phyloP scores from a whole-genome alignment of 2,797 vertebrate species.

The Phataginus tricuspis region DNA sequence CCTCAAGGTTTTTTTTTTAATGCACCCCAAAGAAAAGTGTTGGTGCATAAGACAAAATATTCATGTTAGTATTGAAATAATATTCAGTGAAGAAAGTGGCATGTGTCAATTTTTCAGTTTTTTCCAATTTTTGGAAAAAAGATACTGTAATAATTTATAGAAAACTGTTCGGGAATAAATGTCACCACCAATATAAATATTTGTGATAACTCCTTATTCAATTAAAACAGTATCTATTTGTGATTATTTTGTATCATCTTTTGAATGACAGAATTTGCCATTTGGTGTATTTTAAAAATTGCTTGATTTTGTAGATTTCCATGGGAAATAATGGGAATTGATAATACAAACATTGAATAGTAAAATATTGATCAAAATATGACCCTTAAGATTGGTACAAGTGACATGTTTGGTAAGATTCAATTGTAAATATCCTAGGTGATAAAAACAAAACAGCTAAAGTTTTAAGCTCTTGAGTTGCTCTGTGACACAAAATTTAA shows the following conservation, averaged over 20 bases:
- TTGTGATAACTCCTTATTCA: constrained; percentile 40
- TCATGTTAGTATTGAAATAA: constrained; percentile 85
- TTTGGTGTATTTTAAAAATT: constrained; percentile 24
- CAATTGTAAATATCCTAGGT: background rate
- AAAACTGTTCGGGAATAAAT: constrained; percentile 64
- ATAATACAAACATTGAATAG: background rate
- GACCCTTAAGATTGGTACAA: background rate
- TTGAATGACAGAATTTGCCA: constrained; percentile 28
- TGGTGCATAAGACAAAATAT: constrained; percentile 83
- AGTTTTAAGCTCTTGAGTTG: background rate
- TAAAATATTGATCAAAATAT: constrained; percentile 34
- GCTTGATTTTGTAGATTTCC: background rate
- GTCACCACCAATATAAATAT: constrained; percentile 22
- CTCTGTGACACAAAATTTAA: background rate
- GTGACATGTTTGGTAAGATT: background rate
- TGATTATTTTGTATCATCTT: constrained; percentile 29
- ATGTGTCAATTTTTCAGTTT: constrained; percentile 77
- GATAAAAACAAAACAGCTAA: background rate
- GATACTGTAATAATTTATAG: constrained; percentile 68
- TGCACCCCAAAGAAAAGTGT: constrained; percentile 84
- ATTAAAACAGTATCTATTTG: constrained; percentile 57
- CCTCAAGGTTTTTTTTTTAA: constrained; percentile 71
- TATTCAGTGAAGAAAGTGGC: constrained; percentile 79
- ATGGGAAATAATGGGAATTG: background rate
- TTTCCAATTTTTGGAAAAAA: constrained; percentile 59